Evolutionary conservation across 2,888 invertebrate species (phyloP).

Genomic region (Lysandra bellargus): DNA sequence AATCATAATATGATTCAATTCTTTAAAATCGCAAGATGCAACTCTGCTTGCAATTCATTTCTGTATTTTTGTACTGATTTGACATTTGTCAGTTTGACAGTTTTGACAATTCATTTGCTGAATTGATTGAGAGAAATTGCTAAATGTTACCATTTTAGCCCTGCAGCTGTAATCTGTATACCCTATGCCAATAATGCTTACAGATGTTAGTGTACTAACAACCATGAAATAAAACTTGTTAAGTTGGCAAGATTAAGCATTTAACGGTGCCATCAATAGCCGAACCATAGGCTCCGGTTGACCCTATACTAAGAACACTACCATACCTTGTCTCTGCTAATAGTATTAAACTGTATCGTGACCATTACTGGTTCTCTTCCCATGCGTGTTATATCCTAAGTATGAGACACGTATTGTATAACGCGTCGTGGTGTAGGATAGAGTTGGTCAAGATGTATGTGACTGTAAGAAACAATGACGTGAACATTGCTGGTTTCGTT

Average conservation of each 20-base stretch:
- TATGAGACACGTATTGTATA: neutral
- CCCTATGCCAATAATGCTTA: too few relatives aligned
- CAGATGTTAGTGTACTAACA: neutral
- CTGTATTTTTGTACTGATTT: too few relatives aligned
- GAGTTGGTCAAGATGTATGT: neutral
- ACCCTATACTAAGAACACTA: neutral
- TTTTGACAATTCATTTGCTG: too few relatives aligned
- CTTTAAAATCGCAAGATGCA: too few relatives aligned
- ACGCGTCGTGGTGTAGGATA: neutral
- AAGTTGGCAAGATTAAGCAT: neutral
- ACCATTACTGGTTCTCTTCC: neutral
- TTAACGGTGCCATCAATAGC: neutral
- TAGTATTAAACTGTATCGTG: neutral
- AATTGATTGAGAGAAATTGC: too few relatives aligned
- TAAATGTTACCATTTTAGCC: too few relatives aligned
- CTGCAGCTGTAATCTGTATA: too few relatives aligned
- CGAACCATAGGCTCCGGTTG: neutral
- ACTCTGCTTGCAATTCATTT: too few relatives aligned
- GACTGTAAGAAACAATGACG: neutral
- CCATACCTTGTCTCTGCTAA: neutral
- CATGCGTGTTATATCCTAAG: too few relatives aligned
- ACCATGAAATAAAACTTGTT: neutral
- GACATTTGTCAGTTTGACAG: too few relatives aligned
- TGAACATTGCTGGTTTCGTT: constrained; percentile 5
- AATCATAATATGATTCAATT: too few relatives aligned